Evolutionary conservation across 1,140 invertebrate genomes (phyloP), one percentile per base, ranked within the genome.

Genomic region (Harpegnathos saltator): DNA sequence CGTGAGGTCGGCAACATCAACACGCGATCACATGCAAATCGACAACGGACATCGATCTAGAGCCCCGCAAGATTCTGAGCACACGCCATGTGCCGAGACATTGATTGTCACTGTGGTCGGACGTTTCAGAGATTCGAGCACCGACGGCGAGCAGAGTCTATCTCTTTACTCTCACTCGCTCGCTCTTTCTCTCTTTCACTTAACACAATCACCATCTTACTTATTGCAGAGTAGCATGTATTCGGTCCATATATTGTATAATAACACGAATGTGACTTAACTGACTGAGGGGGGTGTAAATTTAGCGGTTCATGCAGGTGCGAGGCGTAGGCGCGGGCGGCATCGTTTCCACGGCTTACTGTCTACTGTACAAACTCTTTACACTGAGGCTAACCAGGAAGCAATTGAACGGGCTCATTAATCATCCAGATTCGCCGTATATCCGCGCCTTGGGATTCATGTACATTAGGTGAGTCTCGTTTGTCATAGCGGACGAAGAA

Each of bases 301-400:
- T 93, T 91, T 91, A 91, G 82, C 87, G 90, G 54, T 92, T 92
- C 80, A 92, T 95, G 85, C 92, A 98, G 97, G 98, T 99, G 9
- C 96, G 99, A 89, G 99, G 99, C 65, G 99, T 99, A 61, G 99
- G 99, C 69, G 99, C 99, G 75, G 99, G 99, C 74, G 99, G 99
- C 33, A 99, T 99, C 86, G 99, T 99, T 14, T 99, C 98, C 5
- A 99, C 99, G 85, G 99, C 99, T 0, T 99, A 98, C 94, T 99
- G 98, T 94, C 95, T 99, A n/a, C 95, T 99, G 11, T 99, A 99
- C 94, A 99, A 99, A 95, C 95, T 99, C 78, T 99, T 99, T 94
- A 99, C 99, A 5, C 94, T 99, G 88, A 97, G 98, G 89, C 95
- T 99, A 81, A 99, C 99, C 12, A 96, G 99, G 65, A 99, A 99